Conservation (phyloP, 2,113 vertebrate genomes). For the Mus pahari region DNA sequence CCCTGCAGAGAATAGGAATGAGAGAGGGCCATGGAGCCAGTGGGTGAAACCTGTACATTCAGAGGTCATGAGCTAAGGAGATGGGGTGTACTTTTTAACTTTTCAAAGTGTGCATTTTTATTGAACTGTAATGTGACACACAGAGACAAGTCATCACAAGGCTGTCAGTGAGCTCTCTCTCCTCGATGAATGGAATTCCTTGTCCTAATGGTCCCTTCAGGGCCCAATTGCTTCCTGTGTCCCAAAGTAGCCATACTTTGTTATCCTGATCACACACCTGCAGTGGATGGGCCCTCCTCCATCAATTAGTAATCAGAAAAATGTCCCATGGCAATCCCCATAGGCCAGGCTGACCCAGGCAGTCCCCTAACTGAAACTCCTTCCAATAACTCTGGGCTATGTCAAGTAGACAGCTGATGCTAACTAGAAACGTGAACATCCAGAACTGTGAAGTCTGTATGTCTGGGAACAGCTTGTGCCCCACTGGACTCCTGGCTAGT, state of each 20-base stretch:
- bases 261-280: neutral
- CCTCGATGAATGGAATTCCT: neutral
- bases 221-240: neutral
- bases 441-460: neutral
- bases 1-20: neutral
- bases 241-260: neutral
- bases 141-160: neutral
- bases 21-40: neutral
- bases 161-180: neutral
- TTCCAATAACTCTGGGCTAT: neutral
- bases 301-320: neutral
- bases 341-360: neutral
- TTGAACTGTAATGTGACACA: neutral
- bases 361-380: neutral
- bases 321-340: neutral
- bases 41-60: neutral
- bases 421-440: neutral
- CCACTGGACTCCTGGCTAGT: neutral
- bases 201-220: accelerated
- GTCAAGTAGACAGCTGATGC: neutral
- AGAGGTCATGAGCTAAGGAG: neutral
- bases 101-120: neutral
- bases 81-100: neutral
- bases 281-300: neutral
- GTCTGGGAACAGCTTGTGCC: neutral